phyloP scores from a whole-genome alignment of 2,797 vertebrate species.

The Galaxias olidus region DNA sequence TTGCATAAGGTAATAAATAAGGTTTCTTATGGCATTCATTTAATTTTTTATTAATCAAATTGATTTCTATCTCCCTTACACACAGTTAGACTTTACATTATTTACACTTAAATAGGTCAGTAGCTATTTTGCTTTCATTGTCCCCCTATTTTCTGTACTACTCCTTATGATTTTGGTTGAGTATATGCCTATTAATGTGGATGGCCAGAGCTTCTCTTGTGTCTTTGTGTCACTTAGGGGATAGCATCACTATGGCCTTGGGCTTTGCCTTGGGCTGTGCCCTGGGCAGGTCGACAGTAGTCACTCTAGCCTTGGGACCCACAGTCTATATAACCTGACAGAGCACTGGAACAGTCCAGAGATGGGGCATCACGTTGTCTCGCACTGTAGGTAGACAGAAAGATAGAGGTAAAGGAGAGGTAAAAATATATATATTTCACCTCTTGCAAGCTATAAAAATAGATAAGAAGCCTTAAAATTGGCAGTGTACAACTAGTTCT shows the following conservation, averaged over 20 bases:
- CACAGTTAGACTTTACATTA: too few species aligned
- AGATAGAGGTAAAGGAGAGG: background rate
- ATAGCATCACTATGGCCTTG: slow-evolving; percentile 39
- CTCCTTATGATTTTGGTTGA: slow-evolving; percentile 12
- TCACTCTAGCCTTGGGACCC: slow-evolving; percentile 26
- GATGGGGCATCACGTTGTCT: slow-evolving; percentile 30
- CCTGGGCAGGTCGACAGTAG: slow-evolving; percentile 45
- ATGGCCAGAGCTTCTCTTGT: slow-evolving; percentile 29
- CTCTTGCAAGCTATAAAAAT: too few species aligned
- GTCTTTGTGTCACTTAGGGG: slow-evolving; percentile 38
- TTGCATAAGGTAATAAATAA: too few species aligned
- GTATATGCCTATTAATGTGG: slow-evolving; percentile 24
- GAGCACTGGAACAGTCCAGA: slow-evolving; percentile 36
- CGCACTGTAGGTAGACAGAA: slow-evolving; percentile 16
- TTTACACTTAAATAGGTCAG: too few species aligned
- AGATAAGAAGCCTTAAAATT: too few species aligned
- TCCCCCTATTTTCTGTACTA: background rate
- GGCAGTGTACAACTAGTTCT: too few species aligned
- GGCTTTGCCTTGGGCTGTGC: slow-evolving; percentile 40
- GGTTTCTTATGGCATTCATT: too few species aligned
- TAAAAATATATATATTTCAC: slow-evolving; percentile 11
- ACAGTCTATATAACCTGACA: slow-evolving; percentile 52
- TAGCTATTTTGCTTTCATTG: background rate
- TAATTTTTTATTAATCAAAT: too few species aligned
- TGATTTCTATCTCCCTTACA: too few species aligned